phyloP scores from a whole-genome alignment of 1,140 invertebrate genomes.

The Yoshiicerus persimilis region DNA sequence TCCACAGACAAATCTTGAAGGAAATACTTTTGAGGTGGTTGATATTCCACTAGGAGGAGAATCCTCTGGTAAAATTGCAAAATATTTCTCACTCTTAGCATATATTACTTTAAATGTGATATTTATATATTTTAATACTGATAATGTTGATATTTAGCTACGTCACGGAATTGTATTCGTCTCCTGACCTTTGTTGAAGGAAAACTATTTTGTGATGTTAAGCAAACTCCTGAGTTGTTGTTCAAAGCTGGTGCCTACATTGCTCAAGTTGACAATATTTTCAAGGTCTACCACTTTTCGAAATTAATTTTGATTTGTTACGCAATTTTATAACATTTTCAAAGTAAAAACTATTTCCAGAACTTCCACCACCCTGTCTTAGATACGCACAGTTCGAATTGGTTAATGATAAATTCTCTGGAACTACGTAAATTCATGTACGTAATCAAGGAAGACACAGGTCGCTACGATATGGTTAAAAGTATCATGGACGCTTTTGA shows the following conservation, averaged over 20 bases:
- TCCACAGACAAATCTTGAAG: conserved; percentile 64
- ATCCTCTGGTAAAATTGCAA: not conserved
- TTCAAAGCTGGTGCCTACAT: conserved; percentile 70
- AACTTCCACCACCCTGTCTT: conserved; percentile 71
- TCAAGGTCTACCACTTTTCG: conserved; percentile 61
- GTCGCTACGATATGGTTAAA: conserved; percentile 60
- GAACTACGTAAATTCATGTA: conserved; percentile 69
- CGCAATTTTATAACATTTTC: not conserved
- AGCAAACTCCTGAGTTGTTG: conserved; percentile 62
- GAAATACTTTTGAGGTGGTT: not conserved
- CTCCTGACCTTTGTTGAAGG: conserved; percentile 74
- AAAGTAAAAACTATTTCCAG: conserved; percentile 53
- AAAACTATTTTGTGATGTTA: conserved; percentile 63
- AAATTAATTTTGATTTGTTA: too few species aligned
- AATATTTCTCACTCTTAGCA: not conserved
- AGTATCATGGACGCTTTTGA: conserved; percentile 70
- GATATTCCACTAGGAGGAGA: not conserved
- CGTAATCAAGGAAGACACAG: conserved; percentile 64
- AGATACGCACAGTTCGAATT: conserved; percentile 65
- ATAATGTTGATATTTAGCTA: not conserved
- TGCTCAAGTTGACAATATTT: conserved; percentile 65
- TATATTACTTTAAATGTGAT: not conserved
- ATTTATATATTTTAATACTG: not conserved
- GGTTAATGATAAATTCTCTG: conserved; percentile 70
- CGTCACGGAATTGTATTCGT: conserved; percentile 63